A percentile compares a stretch with the other conserved stretches of the same genome.
Evolutionary conservation across 2,888 invertebrate species (phyloP).

Genomic region (Dinocampus coccinellae): DNA sequence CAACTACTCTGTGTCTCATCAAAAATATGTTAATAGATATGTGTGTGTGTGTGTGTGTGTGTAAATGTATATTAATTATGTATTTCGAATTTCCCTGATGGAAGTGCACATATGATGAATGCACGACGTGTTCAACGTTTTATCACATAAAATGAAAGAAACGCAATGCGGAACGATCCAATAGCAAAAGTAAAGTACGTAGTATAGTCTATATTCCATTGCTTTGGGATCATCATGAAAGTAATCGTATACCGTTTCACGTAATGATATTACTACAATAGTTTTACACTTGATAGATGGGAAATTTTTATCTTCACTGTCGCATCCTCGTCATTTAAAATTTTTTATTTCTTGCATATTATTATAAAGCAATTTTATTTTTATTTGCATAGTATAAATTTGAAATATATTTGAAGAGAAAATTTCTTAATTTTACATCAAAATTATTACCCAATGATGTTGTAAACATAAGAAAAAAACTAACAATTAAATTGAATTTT

Average conservation of each 20-base stretch:
- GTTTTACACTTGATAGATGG: slow-evolving; percentile 15
- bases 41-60: too few species aligned
- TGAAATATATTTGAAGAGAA: too few species aligned
- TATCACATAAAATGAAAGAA: background rate
- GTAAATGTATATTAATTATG: background rate
- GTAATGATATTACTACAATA: background rate
- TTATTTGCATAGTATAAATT: too few species aligned
- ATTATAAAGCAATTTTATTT: background rate
- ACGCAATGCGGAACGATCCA: background rate
- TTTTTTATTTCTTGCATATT: background rate
- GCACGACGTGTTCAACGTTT: background rate
- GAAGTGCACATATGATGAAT: background rate
- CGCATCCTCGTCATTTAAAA: slow-evolving; percentile 16
- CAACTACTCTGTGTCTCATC: too few species aligned
- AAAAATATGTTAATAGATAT: too few species aligned
- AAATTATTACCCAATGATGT: too few species aligned
- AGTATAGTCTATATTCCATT: background rate
- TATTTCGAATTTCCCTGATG: background rate
- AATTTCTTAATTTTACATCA: too few species aligned
- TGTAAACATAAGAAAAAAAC: too few species aligned
- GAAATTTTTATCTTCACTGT: slow-evolving; percentile 3
- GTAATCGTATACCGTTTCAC: background rate
- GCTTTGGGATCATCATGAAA: background rate
- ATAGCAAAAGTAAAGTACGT: background rate
- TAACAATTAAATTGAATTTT: too few species aligned